Base-by-base conservation (phyloP, 1,140 invertebrate genomes). In the Lepidurus arcticus region DNA sequence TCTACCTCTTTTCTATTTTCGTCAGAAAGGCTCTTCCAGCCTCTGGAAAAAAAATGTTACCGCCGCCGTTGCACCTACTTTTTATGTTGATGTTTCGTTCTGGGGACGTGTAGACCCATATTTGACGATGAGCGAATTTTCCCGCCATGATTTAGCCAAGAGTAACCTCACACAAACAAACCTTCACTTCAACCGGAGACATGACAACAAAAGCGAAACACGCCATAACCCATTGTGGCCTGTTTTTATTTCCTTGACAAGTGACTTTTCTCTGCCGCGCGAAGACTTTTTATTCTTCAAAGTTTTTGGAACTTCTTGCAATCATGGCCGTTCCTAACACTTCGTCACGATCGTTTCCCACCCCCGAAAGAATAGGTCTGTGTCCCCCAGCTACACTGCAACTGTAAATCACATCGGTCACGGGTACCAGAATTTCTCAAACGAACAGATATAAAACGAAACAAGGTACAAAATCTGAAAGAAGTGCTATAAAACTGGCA, bases 271-370 rank as follows among this genome's bases (percentile, higher is more conserved):
- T 65, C 53, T 65, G 10, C 13, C 16, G 16, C 53, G 13, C 16
- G 2, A 21, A n/a, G 13, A 13, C 53, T 65, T 65, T 16, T n/a
- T 34, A 34, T 34, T 34, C 34, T 34, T 4, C 34, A 34, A 34
- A 34, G 34, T 34, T 65, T 65, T 65, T 65, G 53, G 53, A 65
- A 16, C 53, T 65, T 65, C 21, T 65, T 65, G 53, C 53, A 65
- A 65, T 65, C 53, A 65, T 65, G 53, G 53, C 53, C 53, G 13
- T 65, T 65, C 21, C 53, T 65, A 65, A 65, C 53, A 65, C 53
- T 65, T 65, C 53, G 53, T 65, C 53, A 65, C 53, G 53, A 65
- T 65, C 53, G 53, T 65, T 65, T 65, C 53, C 53, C 53, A 65
- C 53, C 53, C 53, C 21, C 53, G 53, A 65, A 65, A 65, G 53